Conservation (phyloP, 1,140 invertebrate genomes). For the Drosophila varians region DNA sequence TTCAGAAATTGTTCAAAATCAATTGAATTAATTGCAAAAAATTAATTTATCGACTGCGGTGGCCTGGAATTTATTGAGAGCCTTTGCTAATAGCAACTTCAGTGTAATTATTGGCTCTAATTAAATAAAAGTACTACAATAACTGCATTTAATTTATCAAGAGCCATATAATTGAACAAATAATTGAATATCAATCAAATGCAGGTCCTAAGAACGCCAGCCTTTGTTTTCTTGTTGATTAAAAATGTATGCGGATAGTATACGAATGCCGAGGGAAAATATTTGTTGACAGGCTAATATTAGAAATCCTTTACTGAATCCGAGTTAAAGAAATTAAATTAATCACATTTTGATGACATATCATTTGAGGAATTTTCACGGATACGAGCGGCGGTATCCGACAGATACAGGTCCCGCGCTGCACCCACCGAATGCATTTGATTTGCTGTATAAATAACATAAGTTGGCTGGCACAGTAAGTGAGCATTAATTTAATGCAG, state of each 20-base stretch:
- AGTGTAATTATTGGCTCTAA: background rate
- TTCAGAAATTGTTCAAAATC: background rate
- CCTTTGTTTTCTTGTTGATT: background rate
- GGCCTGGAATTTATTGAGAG: background rate
- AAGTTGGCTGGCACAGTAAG: slow-evolving; percentile 66
- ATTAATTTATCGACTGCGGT: background rate
- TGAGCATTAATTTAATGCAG: slow-evolving; percentile 70
- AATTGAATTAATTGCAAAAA: background rate
- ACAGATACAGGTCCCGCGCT: slow-evolving; percentile 26
- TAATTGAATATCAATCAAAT: background rate
- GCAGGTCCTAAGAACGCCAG: background rate
- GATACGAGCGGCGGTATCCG: slow-evolving; percentile 35
- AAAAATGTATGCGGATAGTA: background rate
- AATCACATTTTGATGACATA: slow-evolving; percentile 68
- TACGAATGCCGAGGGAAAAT: slow-evolving; percentile 8
- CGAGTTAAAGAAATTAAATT: slow-evolving; percentile 44
- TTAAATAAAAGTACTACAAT: background rate
- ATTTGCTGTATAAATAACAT: slow-evolving; percentile 50
- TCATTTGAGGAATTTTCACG: slow-evolving; percentile 60
- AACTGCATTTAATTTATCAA: background rate
- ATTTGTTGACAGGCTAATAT: slow-evolving; percentile 27
- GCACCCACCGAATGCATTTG: slow-evolving; percentile 19
- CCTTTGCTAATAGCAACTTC: background rate
- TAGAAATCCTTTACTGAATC: slow-evolving; percentile 1
- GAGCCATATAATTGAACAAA: too few relatives aligned